Percentiles rank a stretch among this genome's conserved stretches.
Evolutionary conservation across 2,113 vertebrate species (phyloP).

Genomic region (Bucco capensis): DNA sequence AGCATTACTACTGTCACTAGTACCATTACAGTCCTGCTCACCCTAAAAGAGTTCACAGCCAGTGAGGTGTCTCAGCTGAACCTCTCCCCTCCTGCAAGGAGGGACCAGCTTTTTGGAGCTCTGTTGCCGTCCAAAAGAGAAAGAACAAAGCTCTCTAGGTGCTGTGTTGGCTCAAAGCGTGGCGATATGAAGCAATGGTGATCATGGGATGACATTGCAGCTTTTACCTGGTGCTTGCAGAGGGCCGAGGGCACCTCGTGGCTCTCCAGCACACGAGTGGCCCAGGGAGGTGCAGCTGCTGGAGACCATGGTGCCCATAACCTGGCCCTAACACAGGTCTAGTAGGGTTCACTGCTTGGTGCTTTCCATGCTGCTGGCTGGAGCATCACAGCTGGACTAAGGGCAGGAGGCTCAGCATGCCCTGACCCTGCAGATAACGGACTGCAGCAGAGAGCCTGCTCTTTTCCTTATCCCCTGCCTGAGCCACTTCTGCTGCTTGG

Average conservation of each 20-base stretch:
- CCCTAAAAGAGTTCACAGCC: not conserved
- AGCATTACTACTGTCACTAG: not conserved
- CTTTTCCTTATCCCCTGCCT: not conserved
- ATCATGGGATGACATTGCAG: slow-evolving; percentile 52
- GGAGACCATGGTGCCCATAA: fast-evolving
- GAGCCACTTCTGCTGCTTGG: not conserved
- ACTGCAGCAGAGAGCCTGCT: not conserved
- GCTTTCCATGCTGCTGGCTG: not conserved
- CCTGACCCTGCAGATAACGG: fast-evolving
- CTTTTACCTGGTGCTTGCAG: slow-evolving; percentile 22
- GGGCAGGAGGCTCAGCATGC: not conserved
- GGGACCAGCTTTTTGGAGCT: slow-evolving; percentile 16
- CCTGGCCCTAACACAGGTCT: not conserved
- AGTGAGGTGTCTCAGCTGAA: slow-evolving; percentile 13
- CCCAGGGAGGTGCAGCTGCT: not conserved
- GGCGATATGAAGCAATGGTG: slow-evolving; percentile 51
- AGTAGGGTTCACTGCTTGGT: not conserved
- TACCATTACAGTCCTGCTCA: not conserved
- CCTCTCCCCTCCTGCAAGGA: slow-evolving; percentile 13
- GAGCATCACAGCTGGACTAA: not conserved
- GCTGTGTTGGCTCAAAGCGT: slow-evolving; percentile 16
- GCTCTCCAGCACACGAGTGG: not conserved
- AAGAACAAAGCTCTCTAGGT: not conserved
- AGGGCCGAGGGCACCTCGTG: not conserved
- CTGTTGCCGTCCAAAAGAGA: slow-evolving; percentile 32